Evolutionary conservation across 2,888 invertebrate species (phyloP), one percentile per base, ranked within the genome.

Genomic region (Seira sanloemensis): DNA sequence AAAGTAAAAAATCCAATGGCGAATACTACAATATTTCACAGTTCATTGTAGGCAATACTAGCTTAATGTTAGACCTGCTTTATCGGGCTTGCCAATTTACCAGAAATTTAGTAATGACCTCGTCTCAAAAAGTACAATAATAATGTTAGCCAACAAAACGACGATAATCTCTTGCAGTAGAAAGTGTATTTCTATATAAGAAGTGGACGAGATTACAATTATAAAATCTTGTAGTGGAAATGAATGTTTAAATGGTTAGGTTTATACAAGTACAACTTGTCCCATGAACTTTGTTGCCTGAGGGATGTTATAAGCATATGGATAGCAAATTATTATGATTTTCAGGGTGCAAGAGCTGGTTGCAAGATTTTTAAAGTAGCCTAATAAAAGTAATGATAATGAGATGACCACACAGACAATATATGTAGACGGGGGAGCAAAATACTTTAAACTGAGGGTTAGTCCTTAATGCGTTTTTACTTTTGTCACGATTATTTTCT

Each of bases 11-110:
- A 16, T 62, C 12, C 21, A 9, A 62, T 2, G 4, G 4, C 21
- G 21, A 62, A 9, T 23, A 62, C n/a, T 62, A 62, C 62, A 62
- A 62, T 62, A 62, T 62, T 62, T 62, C 62, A 62, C 62, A 21
- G 23, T 58, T 37, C 37, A 37, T 37, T 37, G 5, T 37, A 9
- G 7, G 37, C 12, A 37, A 37, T n/a, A n/a, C n/a, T n/a, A n/a
- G n/a, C n/a, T n/a, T 9, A 12, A 37, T 37, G 7, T 37, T 37
- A 37, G 37, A 12, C 12, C 12, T 37, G 5, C 12, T 37, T n/a
- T n/a, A n/a, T n/a, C n/a, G n/a, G n/a, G n/a, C 37, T 37, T 37
- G 37, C 37, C 37, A 37, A 37, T 37, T 37, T 37, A 37, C 12
- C 37, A 37, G 12, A 12, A 37, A 37, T 37, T 37, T 37, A 9